Base-by-base conservation (phyloP, 1,140 invertebrate genomes). In the Papilio polyxenes region DNA sequence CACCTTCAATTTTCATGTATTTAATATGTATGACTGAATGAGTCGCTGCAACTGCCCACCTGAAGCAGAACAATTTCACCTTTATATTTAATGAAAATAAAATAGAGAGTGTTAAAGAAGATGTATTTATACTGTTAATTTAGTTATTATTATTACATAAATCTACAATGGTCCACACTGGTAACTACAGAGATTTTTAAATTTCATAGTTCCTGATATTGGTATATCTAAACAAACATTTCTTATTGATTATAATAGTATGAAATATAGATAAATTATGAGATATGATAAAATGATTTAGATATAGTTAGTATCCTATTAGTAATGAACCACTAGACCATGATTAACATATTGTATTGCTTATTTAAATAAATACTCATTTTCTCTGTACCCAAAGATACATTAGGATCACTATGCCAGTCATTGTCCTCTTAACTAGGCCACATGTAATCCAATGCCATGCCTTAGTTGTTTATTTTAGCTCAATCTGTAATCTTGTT, bases 401-500 rank as follows among this genome's bases (percentile, higher is more conserved):
- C 3, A 77, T 77, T 77, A 77, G 48, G 75, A 69, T 69, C 44
- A 65, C 59, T 80, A 40, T 20, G 78, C 44, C 59, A 80, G 78
- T 65, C 59, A 80, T 69, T 80, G 78, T 1, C 49, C 56, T 48
- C 49, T 37, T 65, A 69, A 51, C 48, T 65, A 80, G 56, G 59
- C 8, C 78, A 80, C 40, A 48, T 65, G 78, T 65, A 80, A 48
- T 80, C 48, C 62, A 80, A 80, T 65, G 3, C 31, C 31, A 48
- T 49, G 20, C 75, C 15, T 51, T 10, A 76, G 44, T 51, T 75
- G 75, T 76, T 76, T 51, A 23, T 51, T 51, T n/a, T 69, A 80
- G 37, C 62, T 80, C 78, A 80, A 80, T 44, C 78, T 80, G 44
- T 65, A 80, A 80, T 76, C 75, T 76, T 37, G 15, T 76, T 76